A percentile compares a stretch with the other conserved stretches of the same genome.
Evolutionary conservation across 2,113 vertebrate species (phyloP).

Genomic region (Mystacornis crossleyi): DNA sequence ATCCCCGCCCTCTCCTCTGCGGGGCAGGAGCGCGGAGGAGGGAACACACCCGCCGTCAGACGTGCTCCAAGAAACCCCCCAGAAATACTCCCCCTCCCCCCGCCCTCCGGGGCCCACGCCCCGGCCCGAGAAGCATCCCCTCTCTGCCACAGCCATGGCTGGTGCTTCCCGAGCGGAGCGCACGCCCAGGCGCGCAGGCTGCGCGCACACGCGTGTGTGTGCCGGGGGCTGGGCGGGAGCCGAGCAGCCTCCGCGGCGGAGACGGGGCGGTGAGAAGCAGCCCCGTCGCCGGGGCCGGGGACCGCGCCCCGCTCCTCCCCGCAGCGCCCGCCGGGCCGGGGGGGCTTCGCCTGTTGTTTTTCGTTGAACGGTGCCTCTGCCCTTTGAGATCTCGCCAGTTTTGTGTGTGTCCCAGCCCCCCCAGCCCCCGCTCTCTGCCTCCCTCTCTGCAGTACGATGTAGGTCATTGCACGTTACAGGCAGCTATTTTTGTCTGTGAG

Average conservation of each 20-base stretch:
- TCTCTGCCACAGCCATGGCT: background rate
- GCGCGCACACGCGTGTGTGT: background rate
- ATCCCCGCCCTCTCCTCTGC: slow-evolving; percentile 23
- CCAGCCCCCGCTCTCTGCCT: background rate
- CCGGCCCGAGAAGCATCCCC: background rate
- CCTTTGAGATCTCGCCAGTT: background rate
- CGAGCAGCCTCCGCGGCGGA: background rate
- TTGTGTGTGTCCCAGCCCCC: background rate
- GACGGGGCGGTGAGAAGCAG: background rate
- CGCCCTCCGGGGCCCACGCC: background rate
- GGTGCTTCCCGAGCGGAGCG: background rate
- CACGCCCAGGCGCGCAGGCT: background rate
- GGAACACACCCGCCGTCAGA: background rate
- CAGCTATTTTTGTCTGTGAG: slow-evolving; percentile 76
- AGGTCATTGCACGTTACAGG: slow-evolving; percentile 76
- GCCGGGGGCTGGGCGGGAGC: background rate
- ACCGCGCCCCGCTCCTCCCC: background rate
- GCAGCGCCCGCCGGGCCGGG: background rate
- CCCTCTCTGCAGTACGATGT: slow-evolving; percentile 68
- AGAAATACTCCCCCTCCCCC: background rate
- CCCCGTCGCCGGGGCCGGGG: background rate
- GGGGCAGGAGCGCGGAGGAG: slow-evolving; percentile 7
- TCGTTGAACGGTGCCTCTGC: background rate
- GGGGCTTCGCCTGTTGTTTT: background rate
- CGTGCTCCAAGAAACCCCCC: background rate